phyloP scores from a whole-genome alignment of 2,797 vertebrate genomes.

The Lepus townsendii region DNA sequence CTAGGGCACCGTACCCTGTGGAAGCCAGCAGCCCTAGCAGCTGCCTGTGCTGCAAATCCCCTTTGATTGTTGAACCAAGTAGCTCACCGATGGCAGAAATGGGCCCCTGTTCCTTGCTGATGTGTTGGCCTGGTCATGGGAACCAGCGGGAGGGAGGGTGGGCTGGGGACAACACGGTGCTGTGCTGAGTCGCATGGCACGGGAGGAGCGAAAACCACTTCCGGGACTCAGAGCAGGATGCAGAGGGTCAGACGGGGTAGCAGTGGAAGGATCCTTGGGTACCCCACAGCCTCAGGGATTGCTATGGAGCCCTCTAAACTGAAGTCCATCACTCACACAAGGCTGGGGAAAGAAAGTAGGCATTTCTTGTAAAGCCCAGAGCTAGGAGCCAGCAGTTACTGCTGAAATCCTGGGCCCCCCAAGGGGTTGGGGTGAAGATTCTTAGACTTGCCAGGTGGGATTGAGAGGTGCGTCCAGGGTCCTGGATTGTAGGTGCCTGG shows the following conservation, averaged over 20 bases:
- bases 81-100: neutral
- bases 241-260: neutral
- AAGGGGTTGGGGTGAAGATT: no score
- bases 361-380: no score
- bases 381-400: no score
- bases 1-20: fast-evolving
- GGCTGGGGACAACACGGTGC: neutral
- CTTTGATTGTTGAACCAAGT: neutral
- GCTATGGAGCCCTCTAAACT: neutral
- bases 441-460: no score
- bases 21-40: neutral
- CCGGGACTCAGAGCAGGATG: neutral
- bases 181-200: no score
- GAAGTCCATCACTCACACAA: no score
- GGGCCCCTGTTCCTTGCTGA: neutral
- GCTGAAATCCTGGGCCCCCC: no score
- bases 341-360: no score
- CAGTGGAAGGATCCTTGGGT: neutral
- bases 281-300: no score
- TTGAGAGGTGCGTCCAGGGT: no score
- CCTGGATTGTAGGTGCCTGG: no score
- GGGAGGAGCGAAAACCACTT: neutral
- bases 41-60: neutral
- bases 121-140: neutral
- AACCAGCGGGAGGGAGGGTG: neutral